These are phyloP conservation scores for Stegastes partitus DNA, from an alignment of 2,113 vertebrate species.

Conservation along the genomic window DNA sequence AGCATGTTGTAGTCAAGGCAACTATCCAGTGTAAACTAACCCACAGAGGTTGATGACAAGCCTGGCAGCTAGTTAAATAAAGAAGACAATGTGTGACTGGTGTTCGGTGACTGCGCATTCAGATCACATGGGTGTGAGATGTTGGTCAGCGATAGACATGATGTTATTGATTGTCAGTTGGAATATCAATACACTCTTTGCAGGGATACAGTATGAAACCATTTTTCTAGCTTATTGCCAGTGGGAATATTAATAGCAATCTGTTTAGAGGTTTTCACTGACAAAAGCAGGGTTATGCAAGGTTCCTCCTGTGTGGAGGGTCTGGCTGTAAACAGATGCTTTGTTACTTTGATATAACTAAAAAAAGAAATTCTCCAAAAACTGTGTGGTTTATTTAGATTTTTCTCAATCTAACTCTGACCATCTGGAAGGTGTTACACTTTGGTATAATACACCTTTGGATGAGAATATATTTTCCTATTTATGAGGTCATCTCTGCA, in stretches of 20 bases:
- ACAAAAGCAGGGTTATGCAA: slow-evolving; percentile 12
- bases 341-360: background rate
- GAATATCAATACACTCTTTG: slow-evolving; percentile 32
- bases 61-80: background rate
- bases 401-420: slow-evolving; percentile 8
- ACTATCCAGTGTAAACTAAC: slow-evolving; percentile 9
- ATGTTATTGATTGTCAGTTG: slow-evolving; percentile 37
- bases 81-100: background rate
- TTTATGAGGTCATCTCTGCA: slow-evolving; percentile 3
- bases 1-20: slow-evolving; percentile 27
- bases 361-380: too few species aligned
- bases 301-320: background rate
- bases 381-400: slow-evolving; percentile 5
- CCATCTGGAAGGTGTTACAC: slow-evolving; percentile 1
- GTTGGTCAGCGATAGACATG: slow-evolving; percentile 28
- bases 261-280: slow-evolving; percentile 16
- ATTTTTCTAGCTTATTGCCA: slow-evolving; percentile 17
- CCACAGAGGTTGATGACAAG: background rate
- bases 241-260: slow-evolving; percentile 48
- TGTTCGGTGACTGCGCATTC: background rate
- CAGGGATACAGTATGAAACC: slow-evolving; percentile 24
- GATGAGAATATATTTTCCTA: background rate
- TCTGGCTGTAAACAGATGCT: slow-evolving; percentile 50
- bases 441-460: background rate
- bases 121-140: slow-evolving; percentile 9